Evolutionary conservation across 1,140 invertebrate genomes (phyloP).

Genomic region (Hylyphantes graminicola): DNA sequence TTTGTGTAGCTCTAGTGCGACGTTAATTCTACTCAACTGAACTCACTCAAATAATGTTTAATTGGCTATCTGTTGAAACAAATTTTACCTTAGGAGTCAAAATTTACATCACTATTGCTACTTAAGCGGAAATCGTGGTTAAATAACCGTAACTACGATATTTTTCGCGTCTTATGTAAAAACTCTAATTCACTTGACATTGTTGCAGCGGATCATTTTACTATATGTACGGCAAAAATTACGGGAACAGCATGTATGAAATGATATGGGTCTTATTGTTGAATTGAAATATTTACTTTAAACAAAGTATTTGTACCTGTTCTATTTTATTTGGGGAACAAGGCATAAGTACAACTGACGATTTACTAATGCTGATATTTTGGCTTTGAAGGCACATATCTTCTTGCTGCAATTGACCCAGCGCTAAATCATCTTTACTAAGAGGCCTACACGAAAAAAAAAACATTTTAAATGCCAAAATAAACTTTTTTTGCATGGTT

Average conservation of each 20-base stretch:
- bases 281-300: neutral
- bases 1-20: no score
- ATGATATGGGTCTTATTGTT: neutral
- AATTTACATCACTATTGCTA: no score
- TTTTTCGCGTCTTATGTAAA: no score
- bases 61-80: no score
- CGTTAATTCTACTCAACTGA: no score
- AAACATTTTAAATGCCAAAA: neutral
- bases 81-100: no score
- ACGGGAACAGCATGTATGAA: neutral
- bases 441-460: slow-evolving; percentile 54
- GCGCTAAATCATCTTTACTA: slow-evolving; percentile 66
- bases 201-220: neutral
- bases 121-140: no score
- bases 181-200: no score
- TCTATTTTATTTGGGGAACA: slow-evolving; percentile 11
- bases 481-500: neutral
- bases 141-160: no score
- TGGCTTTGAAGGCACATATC: slow-evolving; percentile 63
- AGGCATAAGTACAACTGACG: neutral
- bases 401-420: slow-evolving; percentile 67
- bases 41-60: no score
- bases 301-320: slow-evolving; percentile 5
- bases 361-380: neutral
- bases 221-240: neutral